Base-by-base conservation (phyloP, 2,888 invertebrate species). In the Agriopis marginaria region DNA sequence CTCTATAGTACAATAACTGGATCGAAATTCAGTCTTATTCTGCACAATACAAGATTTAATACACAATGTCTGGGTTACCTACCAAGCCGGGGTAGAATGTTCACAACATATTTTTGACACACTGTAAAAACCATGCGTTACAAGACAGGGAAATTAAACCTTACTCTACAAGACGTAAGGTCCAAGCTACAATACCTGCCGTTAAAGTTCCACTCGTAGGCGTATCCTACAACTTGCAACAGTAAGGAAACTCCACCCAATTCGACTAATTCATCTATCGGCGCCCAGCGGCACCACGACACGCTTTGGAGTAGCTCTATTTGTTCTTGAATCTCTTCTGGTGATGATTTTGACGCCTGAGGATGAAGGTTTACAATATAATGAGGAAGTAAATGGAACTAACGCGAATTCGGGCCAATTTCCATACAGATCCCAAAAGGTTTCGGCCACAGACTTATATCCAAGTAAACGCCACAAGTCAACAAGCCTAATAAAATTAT, bases 201-300 rank as follows among this genome's bases (percentile, higher is more conserved):
- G 77, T 97, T 97, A 84, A 97, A 98, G 89, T 97, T 98, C 98
- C 99, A 99, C 80, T 98, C 98, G 84, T 97, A 97, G 0, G 98
- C 97, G 81, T 97, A 97, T 0, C 97, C 98, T 23, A 99, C 97
- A 6, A 99, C 97, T 86, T 97, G 97, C 72, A 99, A 92, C 40
- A 99, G 93, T 63, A 98, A 94, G 0, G 96, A 95, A 14, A 98
- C 96, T 0, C 98, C 98, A 5, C 98, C 98, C 45, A 99, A 94
- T 80, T 97, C 96, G 71, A 98, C 90, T 42, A 99, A 95, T 78
- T 98, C 97, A 84, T 98, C 98, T 0, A 99, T 98, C 0, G 99
- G 98, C 61, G 96, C 94, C 99, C 99, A 99, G 74, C 96, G 95
- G 0, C 89, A 86, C 84, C 96, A 95, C 8, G 96, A 95, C 65